Evolutionary conservation across 2,797 vertebrate genomes (phyloP), one percentile per base, ranked within the genome.

Genomic region (Syndactyla subalaris): DNA sequence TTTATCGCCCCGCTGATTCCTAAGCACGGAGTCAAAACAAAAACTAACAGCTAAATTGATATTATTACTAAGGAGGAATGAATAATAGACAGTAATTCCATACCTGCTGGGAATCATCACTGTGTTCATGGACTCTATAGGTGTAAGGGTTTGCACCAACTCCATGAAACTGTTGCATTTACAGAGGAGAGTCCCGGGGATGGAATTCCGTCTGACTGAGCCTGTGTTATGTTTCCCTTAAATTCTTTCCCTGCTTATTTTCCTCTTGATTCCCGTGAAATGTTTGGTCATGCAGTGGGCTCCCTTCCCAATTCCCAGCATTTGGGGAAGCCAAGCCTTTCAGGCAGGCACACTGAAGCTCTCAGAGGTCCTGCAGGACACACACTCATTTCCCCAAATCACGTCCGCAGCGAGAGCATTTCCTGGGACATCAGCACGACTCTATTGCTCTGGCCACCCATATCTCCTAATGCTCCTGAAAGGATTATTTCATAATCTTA

Each of bases 11-110:
- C 2, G 65, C 91, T 96, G 96, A 96, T 96, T 90, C 83, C 85
- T 92, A 96, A 96, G 95, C 93, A 91, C 70, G 61, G 91, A 97
- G 95, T 97, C 95, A 92, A 89, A 93, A 95, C 61, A 92, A 95
- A 71, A 89, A 91, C 93, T 82, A 93, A 95, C 80, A 95, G 88
- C 73, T 89, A 96, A 97, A 94, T 89, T 95, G 88, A 84, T 90
- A 67, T 95, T 95, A 95, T 95, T 96, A 95, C 84, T 87, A 81
- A 93, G 91, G 89, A 85, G 88, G 78, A 87, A 91, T 67, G 87
- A 96, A 89, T 82, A 95, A 92, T 96, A 82, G 82, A 71, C 59
- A 91, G 43, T 87, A 95, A 95, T 96, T 93, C 88, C 61, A 65
- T 87, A 96, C 89, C 86, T 91, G 87, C 74, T 92, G 85, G 81